Evolutionary conservation across 2,113 vertebrate species (phyloP), one percentile per base, ranked within the genome.

Genomic region (Phylloscopus trochiloides): DNA sequence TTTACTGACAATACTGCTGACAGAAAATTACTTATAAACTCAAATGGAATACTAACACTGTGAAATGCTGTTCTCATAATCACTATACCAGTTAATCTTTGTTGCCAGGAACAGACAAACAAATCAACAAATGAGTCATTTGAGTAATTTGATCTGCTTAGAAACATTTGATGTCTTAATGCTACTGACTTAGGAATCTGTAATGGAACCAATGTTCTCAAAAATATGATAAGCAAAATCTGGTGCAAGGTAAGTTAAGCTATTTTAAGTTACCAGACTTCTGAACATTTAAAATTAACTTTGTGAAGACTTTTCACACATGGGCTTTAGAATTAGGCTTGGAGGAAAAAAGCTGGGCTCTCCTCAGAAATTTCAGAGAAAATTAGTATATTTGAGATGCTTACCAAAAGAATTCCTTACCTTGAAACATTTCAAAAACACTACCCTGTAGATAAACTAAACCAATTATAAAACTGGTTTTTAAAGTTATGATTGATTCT

Each of bases 391-490:
- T 22, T 51, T 16, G 16, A 82, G 22, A 14, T 38, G 12, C 13
- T 68, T 74, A 28, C 4, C 7, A 32, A 52, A 40, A 40, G 6
- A 48, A 38, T 57, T 25, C 24, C 6, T 81, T 42, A 67, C 5
- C 17, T 77, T 73, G 19, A 54, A 88, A 73, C 43, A 36, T 21
- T 43, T 40, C 14, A 42, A 32, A 59, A 81, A 48, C 4, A 19
- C 0, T 1, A 1, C 2, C 2, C 2, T 1, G 9, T 2, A 52
- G 5, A 43, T 19, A 61, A 78, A 55, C 3, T 17, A 50, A 31
- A 22, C 1, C 24, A 58, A 55, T n/a, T 42, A 31, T 6, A 65
- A 50, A 45, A 40, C 1, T 14, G 75, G 10, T 48, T 45, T 43
- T 1, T 5, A 12, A 62, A 54, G 55, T 57, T 0, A 0, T 31